Percentiles rank a stretch among this genome's conserved stretches.
Evolutionary conservation across 2,113 vertebrate genomes (phyloP).

Genomic region (Lepus timidus): DNA sequence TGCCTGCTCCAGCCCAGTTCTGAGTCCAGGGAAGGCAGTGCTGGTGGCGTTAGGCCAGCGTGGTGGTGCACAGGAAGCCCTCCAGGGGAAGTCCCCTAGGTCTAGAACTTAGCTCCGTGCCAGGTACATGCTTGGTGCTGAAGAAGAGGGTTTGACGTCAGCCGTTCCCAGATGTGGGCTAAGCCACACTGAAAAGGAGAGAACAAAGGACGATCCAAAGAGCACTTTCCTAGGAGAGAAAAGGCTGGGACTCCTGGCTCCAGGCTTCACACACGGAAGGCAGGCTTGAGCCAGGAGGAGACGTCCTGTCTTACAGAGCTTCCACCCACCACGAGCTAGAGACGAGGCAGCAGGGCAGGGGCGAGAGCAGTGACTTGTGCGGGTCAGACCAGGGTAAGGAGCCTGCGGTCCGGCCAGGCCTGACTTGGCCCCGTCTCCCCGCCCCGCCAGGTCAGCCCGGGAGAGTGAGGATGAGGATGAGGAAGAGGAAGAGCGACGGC

Average conservation of each 20-base stretch:
- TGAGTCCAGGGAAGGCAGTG: neutral
- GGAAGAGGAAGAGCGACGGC: conserved; percentile 94
- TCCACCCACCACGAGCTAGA: neutral
- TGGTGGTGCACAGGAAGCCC: neutral
- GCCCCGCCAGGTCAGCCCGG: conserved; percentile 90
- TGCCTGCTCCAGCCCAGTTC: neutral
- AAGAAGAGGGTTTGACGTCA: neutral
- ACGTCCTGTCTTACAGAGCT: neutral
- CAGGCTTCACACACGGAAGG: neutral
- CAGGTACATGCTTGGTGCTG: rapidly evolving
- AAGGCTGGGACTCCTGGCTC: neutral
- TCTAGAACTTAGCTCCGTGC: neutral
- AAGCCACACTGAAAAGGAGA: neutral
- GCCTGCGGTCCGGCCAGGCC: too few relatives aligned
- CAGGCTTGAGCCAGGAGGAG: neutral
- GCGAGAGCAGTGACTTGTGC: neutral
- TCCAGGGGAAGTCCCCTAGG: neutral
- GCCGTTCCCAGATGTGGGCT: neutral
- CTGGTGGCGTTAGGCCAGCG: neutral
- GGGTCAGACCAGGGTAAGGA: neutral
- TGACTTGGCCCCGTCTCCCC: neutral
- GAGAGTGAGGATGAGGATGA: conserved; percentile 94
- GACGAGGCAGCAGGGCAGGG: neutral
- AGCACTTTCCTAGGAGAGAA: neutral
- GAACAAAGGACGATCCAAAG: too few relatives aligned